Base-by-base conservation (phyloP, 2,888 invertebrate genomes). In the Lepeophtheirus nordmannii region DNA sequence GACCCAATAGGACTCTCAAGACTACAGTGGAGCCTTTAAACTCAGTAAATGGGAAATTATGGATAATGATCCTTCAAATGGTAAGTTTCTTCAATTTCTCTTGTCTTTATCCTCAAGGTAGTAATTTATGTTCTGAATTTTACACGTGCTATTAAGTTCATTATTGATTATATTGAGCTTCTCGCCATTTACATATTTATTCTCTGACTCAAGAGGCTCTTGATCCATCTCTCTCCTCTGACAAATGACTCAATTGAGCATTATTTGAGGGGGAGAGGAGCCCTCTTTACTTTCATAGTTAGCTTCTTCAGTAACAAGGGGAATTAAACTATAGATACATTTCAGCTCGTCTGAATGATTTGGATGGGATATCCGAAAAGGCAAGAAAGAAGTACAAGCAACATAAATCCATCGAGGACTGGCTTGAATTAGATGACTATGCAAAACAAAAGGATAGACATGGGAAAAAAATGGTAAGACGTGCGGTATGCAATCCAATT, bases 41-140 rank as follows among this genome's bases (percentile, higher is more conserved):
- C 74, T 80, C 78, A 82, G 84, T 80, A 87, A 87, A 79, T 91
- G 91, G 91, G 91, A 91, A 81, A 82, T 80, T 78, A 81, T 86
- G 80, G 90, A 90, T 79, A 85, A 85, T 69, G 82, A 80, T 72
- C 83, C 83, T 72, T 85, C 85, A 80, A 80, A 90, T 77, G 89
- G 91, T 91, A 82, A 84, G 87, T 83, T 46, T 60, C 23, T 23
- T 66, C n/a, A n/a, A n/a, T n/a, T n/a, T n/a, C n/a, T n/a, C 10
- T 65, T 22, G 53, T 58, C 41, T 68, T 37, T 58, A 1, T 58
- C 30, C 7, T 30, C 30, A 7, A 30, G 30, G 30, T 30, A 30
- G 30, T 30, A 5, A 30, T 30, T 30, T 30, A 30, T 30, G 30
- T 30, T 30, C 30, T 7, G 30, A 30, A 7, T 30, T 30, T 2